Base-by-base conservation (phyloP, 2,797 vertebrate genomes). In the Diceros bicornis region DNA sequence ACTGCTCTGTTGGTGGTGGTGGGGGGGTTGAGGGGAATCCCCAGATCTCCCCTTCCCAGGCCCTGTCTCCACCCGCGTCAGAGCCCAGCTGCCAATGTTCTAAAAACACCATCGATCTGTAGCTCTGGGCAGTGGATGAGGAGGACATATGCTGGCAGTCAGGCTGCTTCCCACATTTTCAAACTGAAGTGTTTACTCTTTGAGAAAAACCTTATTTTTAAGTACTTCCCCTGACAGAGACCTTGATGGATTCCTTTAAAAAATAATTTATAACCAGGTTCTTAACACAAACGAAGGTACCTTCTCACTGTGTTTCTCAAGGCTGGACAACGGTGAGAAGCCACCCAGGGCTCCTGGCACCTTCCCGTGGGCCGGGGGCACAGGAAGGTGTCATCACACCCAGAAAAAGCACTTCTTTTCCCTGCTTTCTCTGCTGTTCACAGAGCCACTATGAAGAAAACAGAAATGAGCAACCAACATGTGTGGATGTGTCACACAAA, bases 161-260 rank as follows among this genome's bases (percentile, higher is more conserved):
- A 82, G 69, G 32, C 72, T 29, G 50, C 91, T 78, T 88, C 81
- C 87, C 44, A 37, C 66, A 59, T 82, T 96, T 89, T 82, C 47
- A 55, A 93, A 97, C 50, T 52, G 29, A 86, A 89, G 57, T 90
- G 66, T 95, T 98, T 98, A 96, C 95, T 96, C 97, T 98, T 97
- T 90, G 79, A 97, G 97, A 97, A 98, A 98, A 97, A 84, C 87
- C 97, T 94, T 92, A 93, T 94, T 75, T 95, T 93, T 96, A 97
- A 96, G 52, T 29, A 95, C 66, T 93, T 55, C 64, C 84, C 71
- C 59, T n/a, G 47, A 96, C 75, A 97, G 6, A 71, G 84, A 92
- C 69, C 72, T 93, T 92, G 84, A 91, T 95, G 52, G 71, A 96
- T 96, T 97, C 69, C 79, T 11, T 87, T 92, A 37, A 89, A 89